Base-by-base conservation (phyloP, 2,888 invertebrate genomes). In the Anarsia innoxiella region DNA sequence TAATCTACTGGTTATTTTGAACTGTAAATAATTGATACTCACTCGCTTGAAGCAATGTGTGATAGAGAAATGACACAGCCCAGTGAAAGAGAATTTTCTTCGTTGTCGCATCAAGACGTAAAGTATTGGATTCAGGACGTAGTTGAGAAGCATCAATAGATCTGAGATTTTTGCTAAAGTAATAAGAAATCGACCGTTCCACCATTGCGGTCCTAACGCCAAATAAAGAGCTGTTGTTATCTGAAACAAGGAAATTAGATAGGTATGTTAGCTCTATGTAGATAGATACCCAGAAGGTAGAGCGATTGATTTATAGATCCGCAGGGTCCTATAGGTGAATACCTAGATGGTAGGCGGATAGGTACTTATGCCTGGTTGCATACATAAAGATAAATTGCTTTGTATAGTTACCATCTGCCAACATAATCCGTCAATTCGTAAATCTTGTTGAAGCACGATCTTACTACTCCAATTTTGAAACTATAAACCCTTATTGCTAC, bases 121-220 rank as follows among this genome's bases (percentile, higher is more conserved):
- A 37, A 94, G 88, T 53, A 92, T 91, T 1, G 95, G 95, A 73
- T 95, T 92, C 44, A 94, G 86, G 16, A 92, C 90, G 71, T 94
- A 95, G 76, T 95, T 94, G 35, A 93, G 69, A 34, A 93, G 89
- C 82, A 94, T 89, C 39, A 94, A 82, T 38, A 92, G 69, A 65
- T 95, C 94, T 2, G 93, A 92, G 9, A 89, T 56, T 12, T 76
- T 65, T 42, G 89, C 87, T 23, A 84, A 63, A 23, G 55, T 56
- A 14, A 53, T 62, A 46, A 86, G 69, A 5, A 19, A 28, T 4
- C 19, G 9, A 29, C 62, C 59, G 12, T 51, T 39, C 69, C 78
- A 71, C 31, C 50, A 26, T 3, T 34, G 0, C 4, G 40, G 67
- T 37, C 76, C 86, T 56, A 86, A 66, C 41, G 75, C 72, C 56